A percentile compares a stretch with the other conserved stretches of the same genome.
Evolutionary conservation across 2,113 vertebrate species (phyloP).

Genomic region (Limnothrissa miodon): DNA sequence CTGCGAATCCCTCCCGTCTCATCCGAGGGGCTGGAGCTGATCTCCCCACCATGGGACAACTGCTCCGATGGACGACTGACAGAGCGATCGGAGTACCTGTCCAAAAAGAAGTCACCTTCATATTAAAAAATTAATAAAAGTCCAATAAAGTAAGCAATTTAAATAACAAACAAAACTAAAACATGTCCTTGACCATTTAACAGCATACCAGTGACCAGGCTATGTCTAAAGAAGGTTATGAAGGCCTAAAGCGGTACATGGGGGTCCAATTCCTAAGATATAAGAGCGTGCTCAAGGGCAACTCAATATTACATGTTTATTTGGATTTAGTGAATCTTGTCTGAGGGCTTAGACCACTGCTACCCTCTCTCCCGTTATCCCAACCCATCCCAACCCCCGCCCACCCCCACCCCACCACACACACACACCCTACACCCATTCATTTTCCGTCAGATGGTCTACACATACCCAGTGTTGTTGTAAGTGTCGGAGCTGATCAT

Average conservation of each 20-base stretch:
- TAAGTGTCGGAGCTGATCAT: constrained; percentile 54
- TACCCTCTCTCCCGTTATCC: not conserved
- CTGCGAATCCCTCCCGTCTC: constrained; percentile 60
- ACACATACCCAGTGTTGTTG: constrained; percentile 63
- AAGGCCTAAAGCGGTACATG: not conserved
- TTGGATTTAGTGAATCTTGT: constrained; percentile 49
- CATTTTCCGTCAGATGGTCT: not conserved
- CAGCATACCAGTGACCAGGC: not conserved
- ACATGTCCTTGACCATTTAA: not conserved
- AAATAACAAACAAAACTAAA: not conserved
- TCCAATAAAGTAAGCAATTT: not conserved
- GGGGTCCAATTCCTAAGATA: not conserved
- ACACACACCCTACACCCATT: not conserved
- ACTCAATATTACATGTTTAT: constrained; percentile 45
- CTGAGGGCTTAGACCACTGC: constrained; percentile 41
- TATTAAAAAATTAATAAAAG: too few species aligned
- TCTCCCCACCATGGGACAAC: constrained; percentile 48
- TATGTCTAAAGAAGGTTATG: not conserved
- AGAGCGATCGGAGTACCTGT: constrained; percentile 64
- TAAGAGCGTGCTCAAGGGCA: constrained; percentile 20
- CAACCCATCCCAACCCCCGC: not conserved
- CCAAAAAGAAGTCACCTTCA: not conserved
- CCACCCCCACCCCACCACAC: not conserved
- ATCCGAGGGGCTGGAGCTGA: constrained; percentile 71
- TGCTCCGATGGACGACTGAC: constrained; percentile 54